Evolutionary conservation across 2,888 invertebrate species (phyloP).

Genomic region (Cosmopolites sordidus): DNA sequence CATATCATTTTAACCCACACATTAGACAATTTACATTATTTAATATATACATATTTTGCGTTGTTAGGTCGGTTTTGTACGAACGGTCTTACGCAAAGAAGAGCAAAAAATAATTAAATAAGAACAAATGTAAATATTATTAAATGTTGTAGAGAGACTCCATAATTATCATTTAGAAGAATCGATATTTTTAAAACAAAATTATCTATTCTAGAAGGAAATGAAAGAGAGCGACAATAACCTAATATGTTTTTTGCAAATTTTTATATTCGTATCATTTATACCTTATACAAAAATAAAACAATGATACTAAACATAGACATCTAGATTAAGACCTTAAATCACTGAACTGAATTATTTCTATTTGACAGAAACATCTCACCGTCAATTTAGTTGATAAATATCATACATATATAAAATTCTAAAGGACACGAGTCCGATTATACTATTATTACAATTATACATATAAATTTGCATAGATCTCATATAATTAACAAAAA

Average conservation of each 20-base stretch:
- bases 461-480: not conserved
- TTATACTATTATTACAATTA: not conserved
- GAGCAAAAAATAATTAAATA: not conserved
- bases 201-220: constrained; percentile 11
- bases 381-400: not conserved
- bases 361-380: not conserved
- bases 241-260: constrained; percentile 20
- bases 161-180: not conserved
- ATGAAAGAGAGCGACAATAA: constrained; percentile 25
- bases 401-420: not conserved
- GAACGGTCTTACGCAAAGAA: not conserved
- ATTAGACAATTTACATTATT: not conserved
- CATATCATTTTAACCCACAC: constrained; percentile 20
- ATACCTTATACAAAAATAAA: constrained; percentile 7
- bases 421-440: not conserved
- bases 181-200: constrained; percentile 3
- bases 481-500: not conserved
- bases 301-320: constrained; percentile 1
- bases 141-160: constrained; percentile 1
- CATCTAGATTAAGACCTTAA: not conserved
- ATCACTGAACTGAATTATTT: not conserved
- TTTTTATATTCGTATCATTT: constrained; percentile 24
- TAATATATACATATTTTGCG: not conserved
- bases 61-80: not conserved
- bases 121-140: constrained; percentile 1